These are phyloP conservation scores for Lagocephalus sceleratus DNA, from an alignment of 2,797 vertebrate genomes.

Conservation along the genomic window DNA sequence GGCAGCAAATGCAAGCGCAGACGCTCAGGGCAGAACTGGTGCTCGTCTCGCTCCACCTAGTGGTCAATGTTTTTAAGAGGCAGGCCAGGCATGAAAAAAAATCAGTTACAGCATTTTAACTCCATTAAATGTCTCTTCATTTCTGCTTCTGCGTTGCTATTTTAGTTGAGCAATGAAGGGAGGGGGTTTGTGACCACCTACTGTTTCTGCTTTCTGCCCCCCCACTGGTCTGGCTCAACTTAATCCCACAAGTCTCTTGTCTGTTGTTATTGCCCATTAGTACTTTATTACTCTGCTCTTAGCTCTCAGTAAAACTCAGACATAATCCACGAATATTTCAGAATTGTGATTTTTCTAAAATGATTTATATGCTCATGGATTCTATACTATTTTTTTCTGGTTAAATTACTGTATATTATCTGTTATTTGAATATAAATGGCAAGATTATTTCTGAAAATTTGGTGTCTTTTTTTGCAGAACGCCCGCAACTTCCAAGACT, in stretches of 20 bases:
- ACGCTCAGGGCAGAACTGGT: neutral
- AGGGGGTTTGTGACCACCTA: neutral
- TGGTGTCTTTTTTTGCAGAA: slow-evolving; percentile 76
- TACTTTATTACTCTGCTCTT: no score
- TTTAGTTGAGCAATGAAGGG: neutral
- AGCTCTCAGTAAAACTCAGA: no score
- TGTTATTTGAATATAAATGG: no score
- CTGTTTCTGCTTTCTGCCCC: slow-evolving; percentile 15
- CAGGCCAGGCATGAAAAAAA: slow-evolving; percentile 4
- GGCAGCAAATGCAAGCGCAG: no score
- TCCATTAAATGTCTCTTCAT: neutral
- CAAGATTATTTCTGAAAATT: neutral
- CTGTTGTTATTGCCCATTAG: slow-evolving; percentile 25
- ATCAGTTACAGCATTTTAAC: slow-evolving; percentile 1
- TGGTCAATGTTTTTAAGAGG: slow-evolving; percentile 53
- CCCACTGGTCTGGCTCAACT: slow-evolving; percentile 13
- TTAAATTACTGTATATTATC: no score
- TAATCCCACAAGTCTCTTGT: slow-evolving; percentile 29
- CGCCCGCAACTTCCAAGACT: slow-evolving; percentile 92
- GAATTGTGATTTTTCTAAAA: no score
- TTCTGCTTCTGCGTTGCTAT: neutral
- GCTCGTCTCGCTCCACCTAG: slow-evolving; percentile 75
- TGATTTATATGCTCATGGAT: no score
- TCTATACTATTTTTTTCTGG: no score
- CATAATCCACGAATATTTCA: no score